Percentiles rank a stretch among this genome's conserved stretches.
phyloP scores from a whole-genome alignment of 2,113 vertebrate species.

The Oryzias melastigma region DNA sequence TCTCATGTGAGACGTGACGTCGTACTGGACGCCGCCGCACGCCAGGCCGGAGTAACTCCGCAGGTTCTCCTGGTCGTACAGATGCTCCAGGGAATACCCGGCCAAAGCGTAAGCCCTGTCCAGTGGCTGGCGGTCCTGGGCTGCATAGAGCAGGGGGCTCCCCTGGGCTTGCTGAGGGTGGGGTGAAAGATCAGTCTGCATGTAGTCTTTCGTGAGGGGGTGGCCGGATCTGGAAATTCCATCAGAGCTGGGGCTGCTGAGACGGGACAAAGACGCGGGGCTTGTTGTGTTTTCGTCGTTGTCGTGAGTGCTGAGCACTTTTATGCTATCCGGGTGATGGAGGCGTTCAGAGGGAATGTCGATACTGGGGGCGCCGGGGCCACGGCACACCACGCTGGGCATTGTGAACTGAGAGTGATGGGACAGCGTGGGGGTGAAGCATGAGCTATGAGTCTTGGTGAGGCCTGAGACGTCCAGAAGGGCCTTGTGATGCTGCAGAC shows the following conservation, averaged over 20 bases:
- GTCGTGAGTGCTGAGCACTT: slow-evolving; percentile 79
- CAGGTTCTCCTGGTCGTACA: slow-evolving; percentile 92
- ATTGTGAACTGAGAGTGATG: slow-evolving; percentile 82
- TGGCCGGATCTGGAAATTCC: slow-evolving; percentile 79
- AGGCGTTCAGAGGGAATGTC: slow-evolving; percentile 77
- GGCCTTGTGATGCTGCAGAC: slow-evolving; percentile 88
- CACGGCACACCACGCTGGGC: slow-evolving; percentile 83
- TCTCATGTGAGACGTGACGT: slow-evolving; percentile 92
- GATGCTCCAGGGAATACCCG: slow-evolving; percentile 95
- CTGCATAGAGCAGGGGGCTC: slow-evolving; percentile 83
- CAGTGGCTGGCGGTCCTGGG: slow-evolving; percentile 76
- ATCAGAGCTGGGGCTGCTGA: slow-evolving; percentile 87
- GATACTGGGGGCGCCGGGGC: slow-evolving; percentile 69
- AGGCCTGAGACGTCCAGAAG: slow-evolving; percentile 81
- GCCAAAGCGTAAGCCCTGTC: slow-evolving; percentile 96
- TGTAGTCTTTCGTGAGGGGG: slow-evolving; percentile 92
- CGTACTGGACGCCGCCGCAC: slow-evolving; percentile 84
- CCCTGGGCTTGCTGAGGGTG: slow-evolving; percentile 81
- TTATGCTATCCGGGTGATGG: slow-evolving; percentile 55
- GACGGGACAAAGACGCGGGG: slow-evolving; percentile 88
- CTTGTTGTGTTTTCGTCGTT: slow-evolving; percentile 82
- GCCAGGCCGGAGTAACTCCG: slow-evolving; percentile 91
- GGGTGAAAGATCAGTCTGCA: slow-evolving; percentile 90
- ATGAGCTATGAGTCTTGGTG: slow-evolving; percentile 87
- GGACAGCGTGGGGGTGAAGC: slow-evolving; percentile 82